Evolutionary conservation across 1,140 invertebrate genomes (phyloP), one percentile per base, ranked within the genome.

Genomic region (Hycleus phaleratus): DNA sequence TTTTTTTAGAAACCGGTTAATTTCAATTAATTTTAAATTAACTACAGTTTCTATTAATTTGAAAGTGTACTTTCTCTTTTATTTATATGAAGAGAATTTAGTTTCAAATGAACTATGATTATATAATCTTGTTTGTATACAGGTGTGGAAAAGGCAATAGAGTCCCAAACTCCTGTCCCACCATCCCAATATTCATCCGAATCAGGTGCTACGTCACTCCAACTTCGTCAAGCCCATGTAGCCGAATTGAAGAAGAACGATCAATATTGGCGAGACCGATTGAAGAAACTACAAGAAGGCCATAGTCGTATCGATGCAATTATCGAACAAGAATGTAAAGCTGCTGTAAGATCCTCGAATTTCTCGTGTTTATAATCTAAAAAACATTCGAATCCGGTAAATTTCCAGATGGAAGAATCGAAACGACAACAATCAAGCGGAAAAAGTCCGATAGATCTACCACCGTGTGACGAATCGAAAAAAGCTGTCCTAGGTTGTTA

Each of bases 251-350:
- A 69, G 59, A 70, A 72, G 42, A 74, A 74, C 58, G 76, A 81
- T 62, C 61, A 73, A 5, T 81, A 81, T 63, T 82, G 80, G 80
- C 69, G 75, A 24, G 72, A 71, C 18, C 73, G 80, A 18, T 62
- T 82, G n/a, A 61, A 72, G n/a, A 71, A 74, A 43, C 62, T 81
- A 39, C 72, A 82, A 58, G 68, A 73, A 12, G 70, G 70, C 46
- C 78, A 81, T 58, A 71, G 75, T 43, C 66, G 68, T 26, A 75
- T 82, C 42, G 74, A 79, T 60, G 51, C 68, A 6, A 70, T 78
- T 26, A 70, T 82, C 60, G 71, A 79, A n/a, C 58, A 72, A 1
- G 79, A 82, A 60, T 79, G 79, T 59, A 71, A 78, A 39, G 78
- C 78, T 67, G 77, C 79, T 26, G 63, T 74, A 69, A 67, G 67